Conservation (phyloP, 2,113 vertebrate species). For the Thamnophis sirtalis region DNA sequence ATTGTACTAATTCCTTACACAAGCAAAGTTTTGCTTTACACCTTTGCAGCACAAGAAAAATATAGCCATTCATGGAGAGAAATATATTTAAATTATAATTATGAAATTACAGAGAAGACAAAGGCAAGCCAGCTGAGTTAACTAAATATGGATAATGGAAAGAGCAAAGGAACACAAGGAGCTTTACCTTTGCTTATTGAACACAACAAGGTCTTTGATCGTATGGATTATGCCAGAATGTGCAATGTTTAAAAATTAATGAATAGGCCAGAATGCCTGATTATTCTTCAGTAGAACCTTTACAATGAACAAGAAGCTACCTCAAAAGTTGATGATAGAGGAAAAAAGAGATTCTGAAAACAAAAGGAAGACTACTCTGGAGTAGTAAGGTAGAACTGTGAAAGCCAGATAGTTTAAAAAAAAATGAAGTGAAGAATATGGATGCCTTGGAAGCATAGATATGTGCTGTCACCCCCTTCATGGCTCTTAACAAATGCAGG, state of each 20-base stretch:
- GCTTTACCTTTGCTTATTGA: not conserved
- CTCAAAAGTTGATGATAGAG: not conserved
- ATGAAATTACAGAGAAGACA: not conserved
- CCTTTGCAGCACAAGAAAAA: not conserved
- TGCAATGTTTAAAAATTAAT: not conserved
- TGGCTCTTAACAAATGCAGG: too few relatives aligned
- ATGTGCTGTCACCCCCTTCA: too few relatives aligned
- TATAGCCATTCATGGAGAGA: not conserved
- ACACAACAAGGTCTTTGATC: not conserved
- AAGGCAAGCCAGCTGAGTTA: not conserved
- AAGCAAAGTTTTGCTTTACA: not conserved
- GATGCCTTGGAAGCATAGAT: not conserved
- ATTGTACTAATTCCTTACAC: not conserved
- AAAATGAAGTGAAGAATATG: not conserved
- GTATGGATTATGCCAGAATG: not conserved
- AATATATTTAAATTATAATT: not conserved
- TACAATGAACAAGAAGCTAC: not conserved
- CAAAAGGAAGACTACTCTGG: too few relatives aligned
- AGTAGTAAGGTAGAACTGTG: not conserved
- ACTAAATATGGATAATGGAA: not conserved
- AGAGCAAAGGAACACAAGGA: not conserved
- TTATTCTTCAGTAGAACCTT: not conserved
- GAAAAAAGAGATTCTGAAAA: not conserved
- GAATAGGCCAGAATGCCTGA: not conserved
- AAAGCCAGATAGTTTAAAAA: not conserved